Conservation (phyloP, 35 echinoderm and acorn worm genomes). For the Chiridota heheva region DNA sequence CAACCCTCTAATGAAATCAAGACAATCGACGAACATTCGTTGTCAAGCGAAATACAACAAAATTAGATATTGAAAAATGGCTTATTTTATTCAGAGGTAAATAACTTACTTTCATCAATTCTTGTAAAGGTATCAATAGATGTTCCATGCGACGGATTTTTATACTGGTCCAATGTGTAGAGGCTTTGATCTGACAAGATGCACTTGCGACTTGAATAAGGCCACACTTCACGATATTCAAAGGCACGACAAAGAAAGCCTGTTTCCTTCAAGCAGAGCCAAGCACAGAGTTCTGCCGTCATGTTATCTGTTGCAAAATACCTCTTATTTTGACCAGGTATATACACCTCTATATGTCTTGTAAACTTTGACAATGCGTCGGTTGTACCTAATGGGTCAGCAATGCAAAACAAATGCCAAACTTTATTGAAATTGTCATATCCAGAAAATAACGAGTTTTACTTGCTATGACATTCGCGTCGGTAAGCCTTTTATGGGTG, state of each 20-base stretch:
- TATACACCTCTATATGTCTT: constrained; percentile 34
- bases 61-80: no score
- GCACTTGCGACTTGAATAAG: constrained; percentile 42
- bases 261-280: constrained; percentile 44
- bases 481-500: neutral
- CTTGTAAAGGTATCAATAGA: constrained; percentile 75
- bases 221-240: constrained; percentile 71
- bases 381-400: constrained; percentile 30
- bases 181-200: constrained; percentile 69
- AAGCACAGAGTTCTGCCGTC: constrained; percentile 70
- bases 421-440: neutral
- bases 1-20: no score
- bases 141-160: neutral
- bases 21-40: no score
- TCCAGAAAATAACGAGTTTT: neutral
- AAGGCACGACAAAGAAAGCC: constrained; percentile 74
- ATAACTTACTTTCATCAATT: constrained; percentile 70
- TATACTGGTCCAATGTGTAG: constrained; percentile 58
- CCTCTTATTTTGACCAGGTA: constrained; percentile 44
- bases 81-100: no score
- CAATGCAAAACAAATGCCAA: neutral
- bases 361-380: constrained; percentile 57
- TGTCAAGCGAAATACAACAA: no score
- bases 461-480: neutral
- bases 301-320: constrained; percentile 44